A percentile compares a stretch with the other conserved stretches of the same genome.
Conservation (phyloP, 2,888 invertebrate species). For the Seira sanloemensis region DNA sequence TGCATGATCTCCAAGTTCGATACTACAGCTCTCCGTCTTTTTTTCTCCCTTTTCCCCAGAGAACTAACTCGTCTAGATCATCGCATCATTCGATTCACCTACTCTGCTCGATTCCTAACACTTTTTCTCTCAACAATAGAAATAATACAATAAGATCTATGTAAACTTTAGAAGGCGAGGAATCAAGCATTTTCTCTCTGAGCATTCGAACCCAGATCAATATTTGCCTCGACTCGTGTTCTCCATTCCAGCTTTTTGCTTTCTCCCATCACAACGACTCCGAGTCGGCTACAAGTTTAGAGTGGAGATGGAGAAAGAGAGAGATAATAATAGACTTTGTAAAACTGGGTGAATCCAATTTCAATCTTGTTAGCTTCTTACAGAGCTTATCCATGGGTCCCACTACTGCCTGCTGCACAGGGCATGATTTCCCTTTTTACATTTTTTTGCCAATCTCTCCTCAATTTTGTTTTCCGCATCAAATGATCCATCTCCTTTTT, state of each 20-base stretch:
- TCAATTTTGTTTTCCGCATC: conserved; percentile 51
- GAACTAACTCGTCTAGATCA: conserved; percentile 25
- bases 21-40: background rate
- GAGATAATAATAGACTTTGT: conserved; percentile 28
- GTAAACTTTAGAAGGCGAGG: conserved; percentile 32
- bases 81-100: conserved; percentile 40
- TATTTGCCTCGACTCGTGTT: conserved; percentile 13
- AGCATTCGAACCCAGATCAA: conserved; percentile 7
- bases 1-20: conserved; percentile 19
- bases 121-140: conserved; percentile 26
- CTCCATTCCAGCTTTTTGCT: conserved; percentile 11
- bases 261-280: conserved; percentile 22
- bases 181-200: background rate
- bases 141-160: conserved; percentile 19
- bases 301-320: conserved; percentile 6
- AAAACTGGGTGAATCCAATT: conserved; percentile 47
- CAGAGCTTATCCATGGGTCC: background rate
- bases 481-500: conserved; percentile 18
- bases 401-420: background rate
- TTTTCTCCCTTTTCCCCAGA: conserved; percentile 57
- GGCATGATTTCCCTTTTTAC: conserved; percentile 19
- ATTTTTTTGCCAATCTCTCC: conserved; percentile 32
- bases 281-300: background rate
- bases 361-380: conserved; percentile 44
- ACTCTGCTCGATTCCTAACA: conserved; percentile 14